A percentile compares a stretch with the other conserved stretches of the same genome.
Evolutionary conservation across 1,140 invertebrate genomes (phyloP).

Genomic region (Dendroctonus valens): DNA sequence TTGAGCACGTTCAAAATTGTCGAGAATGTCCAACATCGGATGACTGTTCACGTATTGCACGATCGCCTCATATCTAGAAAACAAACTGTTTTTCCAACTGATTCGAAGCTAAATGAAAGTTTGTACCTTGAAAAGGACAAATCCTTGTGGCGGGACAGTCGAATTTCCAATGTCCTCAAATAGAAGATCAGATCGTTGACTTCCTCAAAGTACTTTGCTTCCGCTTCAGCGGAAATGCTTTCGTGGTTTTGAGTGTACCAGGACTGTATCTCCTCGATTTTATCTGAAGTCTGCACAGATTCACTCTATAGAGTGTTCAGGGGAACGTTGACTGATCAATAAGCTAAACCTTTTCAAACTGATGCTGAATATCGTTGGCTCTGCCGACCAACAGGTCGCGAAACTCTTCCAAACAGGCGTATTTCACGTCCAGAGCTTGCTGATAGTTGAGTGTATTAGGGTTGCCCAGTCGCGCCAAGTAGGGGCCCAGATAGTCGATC

Average conservation of each 20-base stretch:
- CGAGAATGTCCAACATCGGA: slow-evolving; percentile 25
- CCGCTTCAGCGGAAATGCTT: slow-evolving; percentile 49
- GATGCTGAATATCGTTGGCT: slow-evolving; percentile 55
- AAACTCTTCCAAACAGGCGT: slow-evolving; percentile 58
- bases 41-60: slow-evolving; percentile 35
- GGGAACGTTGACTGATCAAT: neutral
- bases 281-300: slow-evolving; percentile 33
- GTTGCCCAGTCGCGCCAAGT: slow-evolving; percentile 55
- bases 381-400: slow-evolving; percentile 54
- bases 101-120: neutral
- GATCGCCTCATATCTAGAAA: slow-evolving; percentile 31
- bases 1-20: no score
- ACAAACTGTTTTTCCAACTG: neutral
- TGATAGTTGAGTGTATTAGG: slow-evolving; percentile 44
- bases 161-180: slow-evolving; percentile 52
- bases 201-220: slow-evolving; percentile 49
- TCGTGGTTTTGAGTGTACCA: slow-evolving; percentile 50
- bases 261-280: slow-evolving; percentile 41
- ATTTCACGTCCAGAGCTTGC: slow-evolving; percentile 50
- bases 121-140: slow-evolving; percentile 47
- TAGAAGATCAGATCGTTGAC: slow-evolving; percentile 50
- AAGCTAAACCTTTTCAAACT: slow-evolving; percentile 53
- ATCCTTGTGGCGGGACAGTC: slow-evolving; percentile 50
- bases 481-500: slow-evolving; percentile 57
- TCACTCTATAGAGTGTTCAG: neutral